Conservation (phyloP, 92 coral and sea anemone genomes). For the Phymanthus crucifer region DNA sequence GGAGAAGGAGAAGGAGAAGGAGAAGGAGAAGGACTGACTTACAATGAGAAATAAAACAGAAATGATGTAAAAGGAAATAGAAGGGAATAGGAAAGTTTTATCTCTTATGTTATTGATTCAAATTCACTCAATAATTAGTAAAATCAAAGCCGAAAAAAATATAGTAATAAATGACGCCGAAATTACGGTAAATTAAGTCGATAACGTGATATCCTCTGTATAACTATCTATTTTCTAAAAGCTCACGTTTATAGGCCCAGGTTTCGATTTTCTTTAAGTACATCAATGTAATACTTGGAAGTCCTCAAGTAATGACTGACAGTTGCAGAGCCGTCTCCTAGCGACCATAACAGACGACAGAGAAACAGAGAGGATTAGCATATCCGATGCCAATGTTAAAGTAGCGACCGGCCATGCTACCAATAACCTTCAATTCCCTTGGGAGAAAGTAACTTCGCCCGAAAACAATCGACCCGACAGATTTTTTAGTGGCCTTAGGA, state of each 20-base stretch:
- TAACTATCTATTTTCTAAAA: too few species aligned
- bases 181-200: too few species aligned
- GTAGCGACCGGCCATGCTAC: conserved; percentile 5
- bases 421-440: conserved; percentile 6
- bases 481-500: background rate
- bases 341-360: conserved; percentile 31
- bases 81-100: background rate
- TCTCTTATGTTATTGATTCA: too few species aligned
- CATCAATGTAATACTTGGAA: conserved; percentile 8
- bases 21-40: too few species aligned
- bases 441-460: conserved; percentile 10
- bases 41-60: background rate
- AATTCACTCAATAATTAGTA: too few species aligned
- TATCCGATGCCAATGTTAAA: conserved; percentile 31
- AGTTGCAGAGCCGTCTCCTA: conserved; percentile 16
- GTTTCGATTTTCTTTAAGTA: background rate
- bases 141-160: too few species aligned
- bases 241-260: too few species aligned
- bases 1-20: too few species aligned
- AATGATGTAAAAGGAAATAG: background rate
- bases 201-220: too few species aligned
- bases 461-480: background rate
- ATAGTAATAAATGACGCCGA: too few species aligned
- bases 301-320: background rate
- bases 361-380: conserved; percentile 29